Conservation (phyloP, 2,797 vertebrate genomes). For the Danionella dracula region DNA sequence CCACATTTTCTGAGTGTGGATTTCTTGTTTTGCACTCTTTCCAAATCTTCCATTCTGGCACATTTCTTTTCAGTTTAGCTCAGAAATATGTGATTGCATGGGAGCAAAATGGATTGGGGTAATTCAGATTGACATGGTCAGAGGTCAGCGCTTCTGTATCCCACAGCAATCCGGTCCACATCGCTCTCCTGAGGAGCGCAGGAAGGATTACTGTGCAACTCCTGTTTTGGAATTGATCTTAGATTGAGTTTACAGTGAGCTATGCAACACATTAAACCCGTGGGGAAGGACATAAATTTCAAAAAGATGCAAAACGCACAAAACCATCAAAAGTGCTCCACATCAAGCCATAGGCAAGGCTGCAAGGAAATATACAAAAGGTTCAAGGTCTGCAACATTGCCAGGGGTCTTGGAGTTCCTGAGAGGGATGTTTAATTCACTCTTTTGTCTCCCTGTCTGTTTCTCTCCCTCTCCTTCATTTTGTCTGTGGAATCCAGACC, state of each 20-base stretch:
- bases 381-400: slow-evolving; percentile 3
- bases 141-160: neutral
- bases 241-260: slow-evolving; percentile 3
- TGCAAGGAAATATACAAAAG: slow-evolving; percentile 3
- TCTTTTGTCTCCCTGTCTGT: neutral
- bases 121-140: neutral
- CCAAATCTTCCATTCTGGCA: no score
- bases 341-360: slow-evolving; percentile 12
- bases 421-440: neutral
- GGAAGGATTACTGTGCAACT: neutral
- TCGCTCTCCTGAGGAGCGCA: slow-evolving; percentile 1
- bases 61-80: no score
- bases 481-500: neutral
- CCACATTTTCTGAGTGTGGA: no score
- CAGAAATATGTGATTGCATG: neutral
- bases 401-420: neutral
- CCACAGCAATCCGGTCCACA: neutral
- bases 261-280: neutral
- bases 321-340: neutral
- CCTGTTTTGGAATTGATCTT: neutral
- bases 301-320: neutral
- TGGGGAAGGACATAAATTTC: neutral
- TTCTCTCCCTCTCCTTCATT: neutral
- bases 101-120: neutral
- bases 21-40: no score